Evolutionary conservation across 1,140 invertebrate species (phyloP).

Genomic region (Drosophila orosa): DNA sequence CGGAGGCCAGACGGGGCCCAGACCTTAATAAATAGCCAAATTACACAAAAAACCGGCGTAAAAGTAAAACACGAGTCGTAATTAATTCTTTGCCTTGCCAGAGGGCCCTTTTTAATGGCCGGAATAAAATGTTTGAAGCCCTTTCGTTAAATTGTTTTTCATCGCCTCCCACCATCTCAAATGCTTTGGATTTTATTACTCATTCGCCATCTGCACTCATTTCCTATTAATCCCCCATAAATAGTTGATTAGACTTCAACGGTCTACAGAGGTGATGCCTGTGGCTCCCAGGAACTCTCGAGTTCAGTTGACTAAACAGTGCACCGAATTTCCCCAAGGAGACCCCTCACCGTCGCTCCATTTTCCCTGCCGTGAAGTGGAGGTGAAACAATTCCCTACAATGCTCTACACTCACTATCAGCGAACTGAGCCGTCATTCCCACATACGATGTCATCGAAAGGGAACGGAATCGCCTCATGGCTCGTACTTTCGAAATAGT

Average conservation of each 20-base stretch:
- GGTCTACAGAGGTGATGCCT: slow-evolving; percentile 3
- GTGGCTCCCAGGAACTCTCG: background rate
- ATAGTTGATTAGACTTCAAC: slow-evolving; percentile 56
- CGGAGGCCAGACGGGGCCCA: slow-evolving; percentile 26
- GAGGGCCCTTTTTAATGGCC: slow-evolving; percentile 11
- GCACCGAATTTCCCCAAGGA: slow-evolving; percentile 18
- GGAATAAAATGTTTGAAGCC: background rate
- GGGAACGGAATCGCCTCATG: slow-evolving; percentile 10
- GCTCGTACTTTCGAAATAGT: slow-evolving; percentile 18
- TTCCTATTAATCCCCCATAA: slow-evolving; percentile 50
- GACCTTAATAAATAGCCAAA: slow-evolving; percentile 31
- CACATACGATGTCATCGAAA: slow-evolving; percentile 14
- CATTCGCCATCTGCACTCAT: slow-evolving; percentile 17
- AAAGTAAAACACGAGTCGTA: slow-evolving; percentile 21
- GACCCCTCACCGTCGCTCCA: background rate
- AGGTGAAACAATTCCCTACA: slow-evolving; percentile 1
- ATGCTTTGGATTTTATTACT: slow-evolving; percentile 6
- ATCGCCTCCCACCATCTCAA: slow-evolving; percentile 4
- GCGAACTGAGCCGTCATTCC: background rate
- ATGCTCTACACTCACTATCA: background rate
- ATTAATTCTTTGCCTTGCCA: slow-evolving; percentile 18
- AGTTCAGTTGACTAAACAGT: slow-evolving; percentile 20
- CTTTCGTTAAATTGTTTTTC: slow-evolving; percentile 32
- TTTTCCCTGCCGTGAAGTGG: background rate
- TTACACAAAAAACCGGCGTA: slow-evolving; percentile 3